Base-by-base conservation (phyloP, 2,888 invertebrate genomes). In the Conomelus anceps region DNA sequence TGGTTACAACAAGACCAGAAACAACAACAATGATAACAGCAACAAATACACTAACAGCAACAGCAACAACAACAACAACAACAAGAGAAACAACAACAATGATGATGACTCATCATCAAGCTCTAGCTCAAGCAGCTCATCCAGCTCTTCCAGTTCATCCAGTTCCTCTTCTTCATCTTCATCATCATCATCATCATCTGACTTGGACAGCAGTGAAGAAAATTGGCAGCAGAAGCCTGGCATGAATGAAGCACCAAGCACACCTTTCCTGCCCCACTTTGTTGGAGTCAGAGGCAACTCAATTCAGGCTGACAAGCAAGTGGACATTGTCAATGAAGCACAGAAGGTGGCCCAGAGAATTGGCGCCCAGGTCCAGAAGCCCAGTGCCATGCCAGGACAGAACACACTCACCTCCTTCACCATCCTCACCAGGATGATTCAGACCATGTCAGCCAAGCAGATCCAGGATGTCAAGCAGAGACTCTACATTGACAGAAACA, bases 401-500 rank as follows among this genome's bases (percentile, higher is more conserved):
- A 94, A 95, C 90, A 95, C 95, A 88, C 93, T 96, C 0, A 94
- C 95, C n/a, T 96, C 96, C 92, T 96, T 95, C 93, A 94, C 94
- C 90, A 94, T 95, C 63, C 93, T 96, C 34, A 93, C 94, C 13
- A 94, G 94, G 7, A 92, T 96, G 17, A 93, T 96, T 88, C 94
- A 96, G 84, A 94, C 94, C 22, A 95, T 96, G 96, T 94, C 94
- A 92, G 93, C 93, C 23, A 93, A 95, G 63, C 95, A 96, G 92
- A 93, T 96, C 0, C 92, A 94, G 89, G 94, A 95, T 91, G 94
- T 94, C 17, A 94, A 94, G 90, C 93, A 94, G 84, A 93, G 94
- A 91, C 93, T 96, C 88, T 95, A 95, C 92, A 90, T 90, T 88
- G 90, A 92, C 26, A 90, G 92, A 22, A 88, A 89, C 92, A 93